Percentiles rank a stretch among this genome's conserved stretches.
Conservation (phyloP, 2,888 invertebrate species). For the Tortricodes alternella region DNA sequence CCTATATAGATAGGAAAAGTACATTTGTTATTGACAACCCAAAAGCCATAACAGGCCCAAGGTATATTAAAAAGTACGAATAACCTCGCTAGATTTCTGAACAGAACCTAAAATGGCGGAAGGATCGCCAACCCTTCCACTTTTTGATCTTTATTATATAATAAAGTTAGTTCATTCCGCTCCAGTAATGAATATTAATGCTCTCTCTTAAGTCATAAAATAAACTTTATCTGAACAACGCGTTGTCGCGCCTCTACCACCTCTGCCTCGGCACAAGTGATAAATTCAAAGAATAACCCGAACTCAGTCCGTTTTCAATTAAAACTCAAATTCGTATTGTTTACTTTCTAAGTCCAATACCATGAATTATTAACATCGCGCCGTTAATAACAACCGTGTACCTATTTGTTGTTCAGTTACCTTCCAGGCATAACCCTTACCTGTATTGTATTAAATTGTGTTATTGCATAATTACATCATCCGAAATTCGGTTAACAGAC, state of each 20-base stretch:
- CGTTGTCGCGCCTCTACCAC: constrained; percentile 61
- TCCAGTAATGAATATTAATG: constrained; percentile 80
- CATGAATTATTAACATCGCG: constrained; percentile 63
- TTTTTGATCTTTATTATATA: constrained; percentile 76
- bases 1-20: too few relatives aligned
- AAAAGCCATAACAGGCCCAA: too few relatives aligned
- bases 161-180: constrained; percentile 79
- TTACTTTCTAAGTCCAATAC: constrained; percentile 66
- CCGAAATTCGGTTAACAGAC: constrained; percentile 29
- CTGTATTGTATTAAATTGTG: constrained; percentile 29
- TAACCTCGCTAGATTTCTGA: neutral
- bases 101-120: neutral
- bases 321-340: constrained; percentile 67
- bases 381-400: constrained; percentile 52
- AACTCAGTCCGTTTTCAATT: constrained; percentile 76
- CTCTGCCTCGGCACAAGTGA: constrained; percentile 61
- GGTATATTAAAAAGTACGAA: too few relatives aligned
- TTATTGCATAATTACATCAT: constrained; percentile 30
- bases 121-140: constrained; percentile 43
- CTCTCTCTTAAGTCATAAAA: constrained; percentile 78
- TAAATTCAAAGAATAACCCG: constrained; percentile 74
- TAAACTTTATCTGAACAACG: constrained; percentile 77
- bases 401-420: constrained; percentile 54
- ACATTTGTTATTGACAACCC: too few relatives aligned
- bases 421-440: constrained; percentile 38